Conservation (phyloP, 2,888 invertebrate genomes). For the Cremastobaeus sp. region DNA sequence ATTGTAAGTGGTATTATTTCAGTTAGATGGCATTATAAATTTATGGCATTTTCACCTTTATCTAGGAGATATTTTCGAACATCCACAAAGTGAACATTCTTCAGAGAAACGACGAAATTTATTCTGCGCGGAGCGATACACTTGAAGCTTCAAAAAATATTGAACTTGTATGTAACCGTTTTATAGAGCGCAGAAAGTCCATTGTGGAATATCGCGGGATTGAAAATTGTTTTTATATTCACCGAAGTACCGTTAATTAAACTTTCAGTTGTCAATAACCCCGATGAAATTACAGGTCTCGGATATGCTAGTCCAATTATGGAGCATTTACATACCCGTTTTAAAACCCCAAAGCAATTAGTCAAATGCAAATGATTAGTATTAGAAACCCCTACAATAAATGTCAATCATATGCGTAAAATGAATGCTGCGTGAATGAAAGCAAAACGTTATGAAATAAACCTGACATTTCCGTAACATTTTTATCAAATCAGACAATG, state of each 20-base stretch:
- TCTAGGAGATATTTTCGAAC: too few relatives aligned
- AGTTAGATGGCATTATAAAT: background rate
- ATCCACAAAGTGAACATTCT: too few relatives aligned
- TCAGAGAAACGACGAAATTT: too few relatives aligned
- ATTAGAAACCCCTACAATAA: slow-evolving; percentile 5
- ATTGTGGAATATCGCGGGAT: too few relatives aligned
- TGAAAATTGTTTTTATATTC: too few relatives aligned
- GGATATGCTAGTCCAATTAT: background rate
- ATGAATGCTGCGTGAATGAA: slow-evolving; percentile 11
- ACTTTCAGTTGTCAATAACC: background rate
- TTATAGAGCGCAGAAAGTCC: too few relatives aligned
- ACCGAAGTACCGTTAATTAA: too few relatives aligned
- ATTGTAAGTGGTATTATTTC: background rate
- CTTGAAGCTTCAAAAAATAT: too few relatives aligned
- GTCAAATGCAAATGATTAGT: slow-evolving; percentile 2
- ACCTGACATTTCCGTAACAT: too few relatives aligned
- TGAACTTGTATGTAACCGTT: too few relatives aligned
- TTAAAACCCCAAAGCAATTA: background rate
- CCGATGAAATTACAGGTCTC: background rate
- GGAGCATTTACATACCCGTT: background rate
- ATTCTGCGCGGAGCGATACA: too few relatives aligned
- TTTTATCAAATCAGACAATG: background rate
- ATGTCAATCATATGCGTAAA: slow-evolving; percentile 1
- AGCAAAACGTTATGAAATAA: background rate
- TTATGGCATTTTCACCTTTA: too few relatives aligned